Conservation (phyloP, 2,797 vertebrate species). For the Enteromius thamalakanensis region DNA sequence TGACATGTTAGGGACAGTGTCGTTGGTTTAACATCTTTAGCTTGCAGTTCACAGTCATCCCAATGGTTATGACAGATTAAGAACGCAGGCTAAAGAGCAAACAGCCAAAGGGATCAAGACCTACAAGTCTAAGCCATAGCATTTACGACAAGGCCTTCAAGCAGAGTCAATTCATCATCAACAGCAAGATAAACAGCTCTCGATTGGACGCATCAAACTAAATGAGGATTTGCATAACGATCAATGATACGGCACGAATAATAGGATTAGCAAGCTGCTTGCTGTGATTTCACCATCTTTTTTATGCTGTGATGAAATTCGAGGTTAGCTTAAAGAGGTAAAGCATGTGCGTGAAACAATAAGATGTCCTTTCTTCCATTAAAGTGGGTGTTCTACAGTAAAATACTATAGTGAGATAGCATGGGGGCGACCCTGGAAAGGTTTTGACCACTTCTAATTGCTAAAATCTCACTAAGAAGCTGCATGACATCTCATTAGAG, state of each 20-base stretch:
- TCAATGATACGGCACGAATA: constrained; percentile 33
- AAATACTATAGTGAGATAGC: background rate
- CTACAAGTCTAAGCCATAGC: background rate
- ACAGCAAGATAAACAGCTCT: constrained; percentile 30
- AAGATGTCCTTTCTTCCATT: background rate
- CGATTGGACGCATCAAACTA: constrained; percentile 27
- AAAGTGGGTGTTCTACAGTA: background rate
- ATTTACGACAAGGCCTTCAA: background rate
- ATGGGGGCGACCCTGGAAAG: constrained; percentile 11
- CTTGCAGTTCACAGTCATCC: background rate
- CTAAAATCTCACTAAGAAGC: constrained; percentile 31
- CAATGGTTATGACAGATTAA: constrained; percentile 12
- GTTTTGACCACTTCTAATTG: constrained; percentile 32
- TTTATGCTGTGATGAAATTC: constrained; percentile 22
- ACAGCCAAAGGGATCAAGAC: constrained; percentile 3
- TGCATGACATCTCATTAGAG: constrained; percentile 41
- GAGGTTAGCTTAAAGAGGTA: constrained; percentile 12
- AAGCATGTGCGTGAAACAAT: background rate
- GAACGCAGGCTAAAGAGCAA: constrained; percentile 9
- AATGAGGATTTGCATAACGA: constrained; percentile 43
- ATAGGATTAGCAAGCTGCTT: constrained; percentile 12
- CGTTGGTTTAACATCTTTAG: background rate
- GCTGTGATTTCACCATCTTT: constrained; percentile 24
- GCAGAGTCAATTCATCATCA: constrained; percentile 32
- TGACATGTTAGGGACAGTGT: background rate